Evolutionary conservation across 1,140 invertebrate genomes (phyloP), one percentile per base, ranked within the genome.

Genomic region (Aradophagus sp.): DNA sequence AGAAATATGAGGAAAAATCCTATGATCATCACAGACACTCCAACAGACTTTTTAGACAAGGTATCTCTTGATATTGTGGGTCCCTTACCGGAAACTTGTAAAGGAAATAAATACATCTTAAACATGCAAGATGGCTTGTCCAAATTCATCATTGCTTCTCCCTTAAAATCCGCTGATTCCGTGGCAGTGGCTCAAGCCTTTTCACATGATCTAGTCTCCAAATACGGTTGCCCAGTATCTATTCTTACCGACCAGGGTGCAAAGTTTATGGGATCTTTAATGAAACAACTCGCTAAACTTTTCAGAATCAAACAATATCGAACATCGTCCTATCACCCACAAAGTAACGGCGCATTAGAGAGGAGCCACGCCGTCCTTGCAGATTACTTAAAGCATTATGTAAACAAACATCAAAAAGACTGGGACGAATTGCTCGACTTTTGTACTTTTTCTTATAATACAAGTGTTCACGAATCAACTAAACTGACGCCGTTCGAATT

Each of bases 1-100:
- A 55, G 11, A 76, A 74, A 45, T 35, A 47, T 23, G 76, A 15
- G 7, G 63, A 62, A 62, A 52, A 59, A 61, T 45, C 76, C 73
- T 11, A 31, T 31, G 26, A 19, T 29, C 0, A 39, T 53, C 8
- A 39, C 35, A 6, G 26, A 53, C 16, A 20, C 35, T 5, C 23
- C 35, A 0, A 5, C 1, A 5, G 5, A 35, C 5, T 10, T 6
- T 23, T 35, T 48, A 8, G 31, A 35, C 1, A 48, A 48, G 10
- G 20, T 48, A 10, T 8, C 17, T 2, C n/a, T 48, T 5, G 45
- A 48, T 17, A 48, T 48, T 12, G 31, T 48, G 4, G 45, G 45
- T 10, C 45, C 45, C 0, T 6, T 48, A 0, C 45, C 32, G 7
- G 10, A 23, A 35, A n/a, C 31, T 6, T 4, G 5, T 5, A 4